Evolutionary conservation across 2,797 vertebrate genomes (phyloP).

Genomic region (Argya squamiceps): DNA sequence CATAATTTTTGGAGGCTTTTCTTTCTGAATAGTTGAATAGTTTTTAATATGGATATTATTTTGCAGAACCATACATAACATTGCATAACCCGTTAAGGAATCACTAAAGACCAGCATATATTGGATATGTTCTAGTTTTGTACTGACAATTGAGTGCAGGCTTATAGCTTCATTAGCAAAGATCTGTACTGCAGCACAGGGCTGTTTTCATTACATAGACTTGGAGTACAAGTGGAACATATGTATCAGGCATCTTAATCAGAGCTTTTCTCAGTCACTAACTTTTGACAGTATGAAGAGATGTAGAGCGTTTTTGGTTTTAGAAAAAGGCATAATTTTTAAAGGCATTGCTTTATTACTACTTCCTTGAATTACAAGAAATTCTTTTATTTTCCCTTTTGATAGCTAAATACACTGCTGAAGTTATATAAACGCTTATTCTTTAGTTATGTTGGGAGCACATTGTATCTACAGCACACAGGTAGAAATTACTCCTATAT

Average conservation of each 20-base stretch:
- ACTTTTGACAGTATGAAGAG: neutral
- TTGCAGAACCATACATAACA: neutral
- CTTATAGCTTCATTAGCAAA: conserved; percentile 37
- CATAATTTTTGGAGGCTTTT: conserved; percentile 19
- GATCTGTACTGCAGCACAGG: neutral
- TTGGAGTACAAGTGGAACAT: neutral
- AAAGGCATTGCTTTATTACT: neutral
- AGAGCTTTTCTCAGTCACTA: neutral
- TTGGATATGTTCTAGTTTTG: neutral
- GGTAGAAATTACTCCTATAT: neutral
- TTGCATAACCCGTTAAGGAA: neutral
- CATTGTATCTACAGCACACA: neutral
- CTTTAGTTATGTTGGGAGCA: neutral
- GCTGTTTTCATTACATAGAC: neutral
- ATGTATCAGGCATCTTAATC: neutral
- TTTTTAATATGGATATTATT: conserved; percentile 36
- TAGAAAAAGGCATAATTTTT: neutral
- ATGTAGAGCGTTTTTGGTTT: neutral
- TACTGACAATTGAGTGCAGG: neutral
- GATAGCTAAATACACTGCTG: neutral
- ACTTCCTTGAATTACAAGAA: neutral
- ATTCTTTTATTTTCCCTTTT: neutral
- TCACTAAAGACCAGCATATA: neutral
- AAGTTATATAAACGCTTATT: neutral
- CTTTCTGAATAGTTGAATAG: conserved; percentile 39